Evolutionary conservation across 23 tunicate species (phyloP).

Genomic region (Ascidia mentula): DNA sequence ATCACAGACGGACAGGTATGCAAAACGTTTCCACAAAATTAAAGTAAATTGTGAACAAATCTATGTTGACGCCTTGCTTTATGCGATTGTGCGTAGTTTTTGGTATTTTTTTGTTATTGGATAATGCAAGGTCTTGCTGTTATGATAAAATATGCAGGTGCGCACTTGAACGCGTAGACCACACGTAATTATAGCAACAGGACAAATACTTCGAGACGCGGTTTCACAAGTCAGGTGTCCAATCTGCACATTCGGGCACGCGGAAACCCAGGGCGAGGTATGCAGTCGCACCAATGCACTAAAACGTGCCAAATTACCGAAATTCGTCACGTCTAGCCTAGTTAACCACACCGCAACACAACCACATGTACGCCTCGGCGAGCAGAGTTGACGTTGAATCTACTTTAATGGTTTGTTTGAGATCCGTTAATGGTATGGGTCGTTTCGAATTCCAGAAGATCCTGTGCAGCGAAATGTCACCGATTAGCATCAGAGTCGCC

Average conservation of each 20-base stretch:
- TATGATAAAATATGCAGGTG: too few relatives aligned
- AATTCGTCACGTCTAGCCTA: neutral
- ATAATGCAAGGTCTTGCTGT: too few relatives aligned
- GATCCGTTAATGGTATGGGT: neutral
- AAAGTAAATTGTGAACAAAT: too few relatives aligned
- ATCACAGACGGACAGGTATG: constrained; percentile 96
- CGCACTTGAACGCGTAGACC: too few relatives aligned
- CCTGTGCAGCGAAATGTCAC: neutral
- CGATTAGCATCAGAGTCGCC: neutral
- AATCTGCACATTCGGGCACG: too few relatives aligned
- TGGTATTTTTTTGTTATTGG: too few relatives aligned
- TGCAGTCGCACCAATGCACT: constrained; percentile 7
- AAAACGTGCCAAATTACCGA: neutral
- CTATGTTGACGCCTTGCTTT: too few relatives aligned
- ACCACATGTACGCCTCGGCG: neutral
- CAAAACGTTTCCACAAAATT: too few relatives aligned
- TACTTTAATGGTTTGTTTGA: constrained; percentile 4
- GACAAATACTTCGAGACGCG: too few relatives aligned
- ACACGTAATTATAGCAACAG: too few relatives aligned
- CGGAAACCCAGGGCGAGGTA: neutral
- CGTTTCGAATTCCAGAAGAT: neutral
- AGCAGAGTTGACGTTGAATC: neutral
- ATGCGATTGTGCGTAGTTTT: too few relatives aligned
- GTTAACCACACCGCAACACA: neutral
- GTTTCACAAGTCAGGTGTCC: too few relatives aligned